Conservation (phyloP, 2,113 vertebrate genomes). For the Gambusia holbrooki region DNA sequence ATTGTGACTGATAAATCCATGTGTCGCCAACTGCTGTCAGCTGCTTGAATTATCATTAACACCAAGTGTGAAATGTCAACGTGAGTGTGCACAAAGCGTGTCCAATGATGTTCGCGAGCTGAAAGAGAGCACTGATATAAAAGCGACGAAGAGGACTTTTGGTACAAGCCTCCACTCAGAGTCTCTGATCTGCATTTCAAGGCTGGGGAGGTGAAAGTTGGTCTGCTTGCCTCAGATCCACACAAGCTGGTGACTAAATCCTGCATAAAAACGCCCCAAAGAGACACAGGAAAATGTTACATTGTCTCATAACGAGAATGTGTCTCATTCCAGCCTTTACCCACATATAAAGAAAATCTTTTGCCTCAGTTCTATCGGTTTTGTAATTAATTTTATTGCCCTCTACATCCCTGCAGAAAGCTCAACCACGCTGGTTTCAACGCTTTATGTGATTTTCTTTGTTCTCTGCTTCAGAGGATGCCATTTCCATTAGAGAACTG, state of each 20-base stretch:
- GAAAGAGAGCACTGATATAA: conserved; percentile 39
- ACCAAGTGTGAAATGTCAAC: conserved; percentile 58
- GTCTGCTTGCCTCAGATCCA: conserved; percentile 5
- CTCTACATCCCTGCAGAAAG: conserved; percentile 7
- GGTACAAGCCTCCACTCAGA: conserved; percentile 43
- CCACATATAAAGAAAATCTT: conserved; percentile 32
- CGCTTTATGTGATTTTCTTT: not conserved
- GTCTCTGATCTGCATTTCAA: conserved; percentile 46
- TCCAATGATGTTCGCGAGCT: conserved; percentile 43
- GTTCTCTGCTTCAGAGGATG: not conserved
- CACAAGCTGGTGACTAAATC: conserved; percentile 27
- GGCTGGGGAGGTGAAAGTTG: conserved; percentile 44
- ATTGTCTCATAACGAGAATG: conserved; percentile 8
- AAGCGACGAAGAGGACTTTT: conserved; percentile 50
- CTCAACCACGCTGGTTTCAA: not conserved
- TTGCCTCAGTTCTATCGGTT: conserved; percentile 9
- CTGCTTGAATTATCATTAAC: conserved; percentile 55
- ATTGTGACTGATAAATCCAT: conserved; percentile 38
- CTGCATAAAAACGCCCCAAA: conserved; percentile 17
- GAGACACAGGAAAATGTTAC: conserved; percentile 29
- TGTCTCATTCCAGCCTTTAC: conserved; percentile 29
- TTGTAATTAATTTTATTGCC: conserved; percentile 47
- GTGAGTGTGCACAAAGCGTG: conserved; percentile 43
- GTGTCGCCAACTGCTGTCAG: conserved; percentile 35
- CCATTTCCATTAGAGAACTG: not conserved